These are phyloP conservation scores for Mastomys coucha DNA, from an alignment of 2,113 vertebrate species.

Conservation along the genomic window DNA sequence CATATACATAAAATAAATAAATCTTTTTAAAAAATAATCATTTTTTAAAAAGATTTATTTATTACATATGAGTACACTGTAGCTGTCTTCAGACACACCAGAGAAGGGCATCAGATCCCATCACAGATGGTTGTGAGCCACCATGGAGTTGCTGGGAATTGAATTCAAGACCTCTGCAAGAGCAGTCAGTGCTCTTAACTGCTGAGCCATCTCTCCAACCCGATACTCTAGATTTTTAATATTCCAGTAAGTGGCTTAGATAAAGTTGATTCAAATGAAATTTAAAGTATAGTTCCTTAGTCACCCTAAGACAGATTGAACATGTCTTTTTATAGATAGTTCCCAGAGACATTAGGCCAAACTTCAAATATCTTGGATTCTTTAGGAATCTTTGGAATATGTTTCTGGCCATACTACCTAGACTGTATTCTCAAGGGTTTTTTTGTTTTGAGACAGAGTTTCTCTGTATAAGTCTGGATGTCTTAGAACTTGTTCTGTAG, in stretches of 20 bases:
- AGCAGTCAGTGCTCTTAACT: no score
- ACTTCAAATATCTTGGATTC: background rate
- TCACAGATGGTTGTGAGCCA: no score
- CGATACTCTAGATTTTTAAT: background rate
- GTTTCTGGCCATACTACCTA: background rate
- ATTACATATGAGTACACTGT: no score
- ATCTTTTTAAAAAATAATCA: no score
- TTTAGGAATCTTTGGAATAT: background rate
- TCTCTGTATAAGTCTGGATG: background rate
- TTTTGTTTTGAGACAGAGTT: background rate
- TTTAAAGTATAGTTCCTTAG: background rate
- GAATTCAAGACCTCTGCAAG: no score
- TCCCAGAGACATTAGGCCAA: background rate
- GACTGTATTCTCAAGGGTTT: background rate
- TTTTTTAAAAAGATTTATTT: no score
- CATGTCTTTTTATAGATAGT: background rate
- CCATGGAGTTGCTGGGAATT: no score
- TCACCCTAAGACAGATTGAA: background rate
- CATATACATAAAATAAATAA: no score
- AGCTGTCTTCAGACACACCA: no score
- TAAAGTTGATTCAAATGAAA: constrained; percentile 25
- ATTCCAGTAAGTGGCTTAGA: background rate
- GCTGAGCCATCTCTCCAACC: no score
- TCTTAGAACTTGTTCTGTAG: background rate
- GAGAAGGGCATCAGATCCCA: no score